Percentiles rank a stretch among this genome's conserved stretches.
These are phyloP conservation scores for Proisotoma minuta DNA, from an alignment of 2,888 invertebrate genomes.

Conservation along the genomic window DNA sequence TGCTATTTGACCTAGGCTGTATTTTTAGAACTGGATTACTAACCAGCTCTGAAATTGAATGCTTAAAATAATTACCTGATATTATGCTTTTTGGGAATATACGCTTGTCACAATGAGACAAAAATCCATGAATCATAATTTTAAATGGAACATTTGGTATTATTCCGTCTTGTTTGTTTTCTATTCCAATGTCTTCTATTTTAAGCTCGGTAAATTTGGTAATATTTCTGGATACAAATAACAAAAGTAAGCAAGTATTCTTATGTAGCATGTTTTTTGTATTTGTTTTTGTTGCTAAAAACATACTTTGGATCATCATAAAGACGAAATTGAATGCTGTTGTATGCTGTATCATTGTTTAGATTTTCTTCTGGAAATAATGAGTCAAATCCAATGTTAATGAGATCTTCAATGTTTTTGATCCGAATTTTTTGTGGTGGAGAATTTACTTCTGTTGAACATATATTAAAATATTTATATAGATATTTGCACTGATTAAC, in stretches of 20 bases:
- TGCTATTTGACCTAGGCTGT: too few relatives aligned
- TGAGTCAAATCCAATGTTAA: slow-evolving; percentile 35
- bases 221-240: slow-evolving; percentile 23
- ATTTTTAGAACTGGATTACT: too few relatives aligned
- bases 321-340: slow-evolving; percentile 27
- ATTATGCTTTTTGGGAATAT: slow-evolving; percentile 33
- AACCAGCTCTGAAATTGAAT: too few relatives aligned
- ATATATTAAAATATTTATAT: too few relatives aligned
- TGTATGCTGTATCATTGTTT: slow-evolving; percentile 28
- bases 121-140: slow-evolving; percentile 37
- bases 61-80: slow-evolving; percentile 24
- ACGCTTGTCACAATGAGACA: slow-evolving; percentile 37
- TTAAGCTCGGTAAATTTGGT: slow-evolving; percentile 26
- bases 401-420: slow-evolving; percentile 30
- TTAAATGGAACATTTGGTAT: slow-evolving; percentile 30
- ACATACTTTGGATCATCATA: slow-evolving; percentile 33
- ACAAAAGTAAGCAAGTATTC: neutral
- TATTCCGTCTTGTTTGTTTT: slow-evolving; percentile 18
- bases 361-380: slow-evolving; percentile 32
- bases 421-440: slow-evolving; percentile 28
- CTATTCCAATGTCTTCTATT: slow-evolving; percentile 22
- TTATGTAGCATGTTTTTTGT: too few relatives aligned
- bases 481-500: too few relatives aligned
- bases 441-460: neutral
- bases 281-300: too few relatives aligned